Percentiles rank a stretch among this genome's conserved stretches.
phyloP scores from a whole-genome alignment of 1,140 invertebrate species.

The Macrosteles quadrilineatus region DNA sequence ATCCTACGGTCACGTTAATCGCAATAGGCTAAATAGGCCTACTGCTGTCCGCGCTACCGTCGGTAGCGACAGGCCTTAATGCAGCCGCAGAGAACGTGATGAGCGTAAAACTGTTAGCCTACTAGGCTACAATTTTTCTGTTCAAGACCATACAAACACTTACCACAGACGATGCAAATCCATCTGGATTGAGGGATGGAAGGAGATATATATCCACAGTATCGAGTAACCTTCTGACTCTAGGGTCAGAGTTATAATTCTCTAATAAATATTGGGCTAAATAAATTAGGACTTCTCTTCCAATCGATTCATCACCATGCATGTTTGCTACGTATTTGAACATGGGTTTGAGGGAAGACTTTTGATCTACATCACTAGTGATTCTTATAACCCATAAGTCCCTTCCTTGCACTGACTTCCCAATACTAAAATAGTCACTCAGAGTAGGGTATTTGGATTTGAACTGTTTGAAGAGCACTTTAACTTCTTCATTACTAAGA shows the following conservation, averaged over 20 bases:
- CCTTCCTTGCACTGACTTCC: constrained; percentile 74
- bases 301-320: constrained; percentile 97
- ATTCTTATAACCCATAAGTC: constrained; percentile 81
- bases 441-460: constrained; percentile 65
- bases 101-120: too few species aligned
- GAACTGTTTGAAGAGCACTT: constrained; percentile 61
- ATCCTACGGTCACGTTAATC: too few species aligned
- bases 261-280: constrained; percentile 82
- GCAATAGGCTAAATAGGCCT: too few species aligned
- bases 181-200: constrained; percentile 93
- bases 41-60: too few species aligned
- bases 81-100: too few species aligned
- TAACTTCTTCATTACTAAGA: constrained; percentile 65
- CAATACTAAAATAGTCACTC: constrained; percentile 72
- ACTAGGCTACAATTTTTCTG: too few species aligned
- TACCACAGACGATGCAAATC: constrained; percentile 76
- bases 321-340: constrained; percentile 98
- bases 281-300: constrained; percentile 83
- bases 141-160: constrained; percentile 38
- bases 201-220: constrained; percentile 86
- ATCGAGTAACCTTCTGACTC: constrained; percentile 74
- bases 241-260: constrained; percentile 68
- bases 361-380: constrained; percentile 63
- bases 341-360: constrained; percentile 71
- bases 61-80: too few species aligned